Percentiles rank a stretch among this genome's conserved stretches.
These are phyloP conservation scores for Plagodis pulveraria DNA, from an alignment of 2,888 invertebrate genomes.

Conservation along the genomic window DNA sequence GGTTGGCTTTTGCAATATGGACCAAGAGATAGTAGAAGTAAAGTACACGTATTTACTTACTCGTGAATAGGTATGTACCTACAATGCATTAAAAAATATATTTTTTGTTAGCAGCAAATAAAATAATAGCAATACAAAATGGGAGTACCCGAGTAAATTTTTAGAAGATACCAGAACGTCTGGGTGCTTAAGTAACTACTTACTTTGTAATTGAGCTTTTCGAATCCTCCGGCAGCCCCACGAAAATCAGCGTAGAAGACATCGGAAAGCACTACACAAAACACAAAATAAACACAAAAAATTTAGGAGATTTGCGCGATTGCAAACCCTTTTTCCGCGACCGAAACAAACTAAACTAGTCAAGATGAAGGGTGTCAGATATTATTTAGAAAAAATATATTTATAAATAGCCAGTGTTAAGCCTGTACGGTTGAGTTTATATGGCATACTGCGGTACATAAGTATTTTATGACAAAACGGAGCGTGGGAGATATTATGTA, in stretches of 20 bases:
- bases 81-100: too few species aligned
- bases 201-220: conserved; percentile 87
- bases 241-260: conserved; percentile 87
- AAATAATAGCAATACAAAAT: too few species aligned
- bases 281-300: conserved; percentile 41
- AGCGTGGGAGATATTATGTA: conserved; percentile 68
- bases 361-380: conserved; percentile 45
- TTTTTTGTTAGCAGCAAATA: too few species aligned
- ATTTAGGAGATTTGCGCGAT: conserved; percentile 32
- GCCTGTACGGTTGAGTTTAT: conserved; percentile 63
- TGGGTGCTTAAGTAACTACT: conserved; percentile 37
- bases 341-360: conserved; percentile 19
- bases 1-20: too few species aligned
- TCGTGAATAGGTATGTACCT: too few species aligned
- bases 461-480: conserved; percentile 56
- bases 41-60: too few species aligned
- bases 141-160: too few species aligned
- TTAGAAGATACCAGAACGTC: too few species aligned
- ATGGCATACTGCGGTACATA: conserved; percentile 57
- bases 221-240: conserved; percentile 83
- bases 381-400: conserved; percentile 23
- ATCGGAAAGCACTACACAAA: conserved; percentile 56
- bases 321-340: conserved; percentile 29
- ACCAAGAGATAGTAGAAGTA: too few species aligned
- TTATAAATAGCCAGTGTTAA: conserved; percentile 34